phyloP scores from a whole-genome alignment of 2,888 invertebrate species.

The Macrosiphum euphorbiae region DNA sequence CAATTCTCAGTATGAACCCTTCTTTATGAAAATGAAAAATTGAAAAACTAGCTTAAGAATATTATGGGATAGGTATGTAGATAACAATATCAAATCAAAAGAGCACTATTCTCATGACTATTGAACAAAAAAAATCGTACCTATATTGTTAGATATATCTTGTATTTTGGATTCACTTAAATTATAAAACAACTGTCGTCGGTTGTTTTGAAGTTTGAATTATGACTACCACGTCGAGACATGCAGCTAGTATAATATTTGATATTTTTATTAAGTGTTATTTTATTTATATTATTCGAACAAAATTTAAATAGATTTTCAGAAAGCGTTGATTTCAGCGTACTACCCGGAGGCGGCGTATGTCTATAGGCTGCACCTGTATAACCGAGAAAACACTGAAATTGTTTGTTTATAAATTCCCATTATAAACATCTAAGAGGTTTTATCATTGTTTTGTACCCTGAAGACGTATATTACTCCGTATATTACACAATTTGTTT shows the following conservation, averaged over 20 bases:
- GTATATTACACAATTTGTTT: neutral
- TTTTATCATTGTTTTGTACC: neutral
- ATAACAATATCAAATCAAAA: neutral
- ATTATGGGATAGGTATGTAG: neutral
- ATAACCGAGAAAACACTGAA: neutral
- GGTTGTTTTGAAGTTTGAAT: neutral
- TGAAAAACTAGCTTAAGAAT: neutral
- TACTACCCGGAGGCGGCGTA: neutral
- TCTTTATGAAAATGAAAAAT: too few relatives aligned
- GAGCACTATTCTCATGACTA: neutral
- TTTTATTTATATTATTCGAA: neutral
- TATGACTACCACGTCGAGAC: neutral
- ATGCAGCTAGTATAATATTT: neutral
- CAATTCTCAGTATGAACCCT: too few relatives aligned
- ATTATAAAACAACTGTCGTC: neutral
- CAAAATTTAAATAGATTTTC: neutral
- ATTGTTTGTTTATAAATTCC: neutral
- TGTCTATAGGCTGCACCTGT: neutral
- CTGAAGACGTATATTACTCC: neutral
- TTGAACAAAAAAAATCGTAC: neutral
- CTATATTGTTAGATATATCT: neutral
- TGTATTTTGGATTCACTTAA: neutral
- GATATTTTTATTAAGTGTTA: neutral
- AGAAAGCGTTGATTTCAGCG: neutral
- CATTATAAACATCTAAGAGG: neutral